Base-by-base conservation (phyloP, 1,140 invertebrate species). In the Hypothenemus hampei region DNA sequence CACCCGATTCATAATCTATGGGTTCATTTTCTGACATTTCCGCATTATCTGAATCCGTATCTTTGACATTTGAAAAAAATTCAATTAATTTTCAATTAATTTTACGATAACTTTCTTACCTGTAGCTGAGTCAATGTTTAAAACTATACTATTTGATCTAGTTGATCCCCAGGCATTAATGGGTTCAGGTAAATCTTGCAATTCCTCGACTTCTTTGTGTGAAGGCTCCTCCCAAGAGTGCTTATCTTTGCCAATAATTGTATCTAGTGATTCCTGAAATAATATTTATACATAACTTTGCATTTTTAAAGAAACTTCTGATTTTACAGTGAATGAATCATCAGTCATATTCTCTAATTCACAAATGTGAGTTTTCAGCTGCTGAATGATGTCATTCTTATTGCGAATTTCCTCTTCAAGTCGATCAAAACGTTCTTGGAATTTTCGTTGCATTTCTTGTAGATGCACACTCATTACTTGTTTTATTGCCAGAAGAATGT, bases 361-460 rank as follows among this genome's bases (percentile, higher is more conserved):
- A 58, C 79, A 76, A 44, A 90, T 86, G 48, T 84, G 76, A 18
- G 76, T 72, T 67, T 87, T 85, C 8, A 92, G 73, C 65, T 87
- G 81, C 7, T 73, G 76, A 58, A 91, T 91, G 29, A 90, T 83
- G 63, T 85, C 81, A 67, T 91, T 88, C 5, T 87, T 76, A 51
- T 81, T 83, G 6, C 77, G 75, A 7, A 91, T 81, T 72, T 91
- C 89, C 29, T 81, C 74, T 69, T 89, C 85, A 63, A 92, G 72
- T 33, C 76, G 83, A 15, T 78, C 77, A 64, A 89, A 87, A 33
- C 85, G 80, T 22, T 79, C 75, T 65, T 82, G 78, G 71, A 82
- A 82, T 66, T 81, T 82, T 54, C 77, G 77, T 71, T 83, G 81
- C 48, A 84, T 76, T 29, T 83, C 81, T 57, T 79, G 78, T 59